phyloP scores from a whole-genome alignment of 2,797 vertebrate species.

The Rhinichthys osculus region DNA sequence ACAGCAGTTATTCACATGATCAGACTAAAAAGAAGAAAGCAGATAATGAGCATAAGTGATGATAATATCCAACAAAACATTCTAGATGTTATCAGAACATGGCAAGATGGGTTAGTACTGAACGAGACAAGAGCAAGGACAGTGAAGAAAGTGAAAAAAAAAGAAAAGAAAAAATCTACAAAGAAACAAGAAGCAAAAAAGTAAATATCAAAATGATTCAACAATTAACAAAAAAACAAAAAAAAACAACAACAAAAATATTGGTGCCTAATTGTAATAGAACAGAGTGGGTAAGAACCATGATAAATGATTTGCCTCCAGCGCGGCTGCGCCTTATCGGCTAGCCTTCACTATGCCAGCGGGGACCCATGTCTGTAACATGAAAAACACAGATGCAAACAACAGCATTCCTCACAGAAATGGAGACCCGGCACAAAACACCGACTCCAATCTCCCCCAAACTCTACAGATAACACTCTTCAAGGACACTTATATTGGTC shows the following conservation, averaged over 20 bases:
- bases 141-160: conserved; percentile 14
- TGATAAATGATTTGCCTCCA: conserved; percentile 85
- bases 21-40: not conserved
- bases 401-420: conserved; percentile 84
- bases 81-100: conserved; percentile 40
- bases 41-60: conserved; percentile 1
- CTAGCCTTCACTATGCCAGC: conserved; percentile 88
- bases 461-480: conserved; percentile 49
- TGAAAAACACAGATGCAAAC: conserved; percentile 89
- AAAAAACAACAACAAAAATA: conserved; percentile 57
- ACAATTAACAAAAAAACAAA: conserved; percentile 29
- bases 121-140: conserved; percentile 44
- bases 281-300: conserved; percentile 83
- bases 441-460: conserved; percentile 63
- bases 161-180: conserved; percentile 23
- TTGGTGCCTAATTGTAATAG: conserved; percentile 79
- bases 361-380: conserved; percentile 87
- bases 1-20: conserved; percentile 24
- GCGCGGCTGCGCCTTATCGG: conserved; percentile 85
- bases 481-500: not conserved
- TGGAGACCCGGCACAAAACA: conserved; percentile 69
- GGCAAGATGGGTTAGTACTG: conserved; percentile 56
- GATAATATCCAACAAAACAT: not conserved
- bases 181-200: conserved; percentile 64
- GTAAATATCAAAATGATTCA: conserved; percentile 55